These are phyloP conservation scores for Lepisosteus oculatus DNA, from an alignment of 2,113 vertebrate species.

Conservation along the genomic window DNA sequence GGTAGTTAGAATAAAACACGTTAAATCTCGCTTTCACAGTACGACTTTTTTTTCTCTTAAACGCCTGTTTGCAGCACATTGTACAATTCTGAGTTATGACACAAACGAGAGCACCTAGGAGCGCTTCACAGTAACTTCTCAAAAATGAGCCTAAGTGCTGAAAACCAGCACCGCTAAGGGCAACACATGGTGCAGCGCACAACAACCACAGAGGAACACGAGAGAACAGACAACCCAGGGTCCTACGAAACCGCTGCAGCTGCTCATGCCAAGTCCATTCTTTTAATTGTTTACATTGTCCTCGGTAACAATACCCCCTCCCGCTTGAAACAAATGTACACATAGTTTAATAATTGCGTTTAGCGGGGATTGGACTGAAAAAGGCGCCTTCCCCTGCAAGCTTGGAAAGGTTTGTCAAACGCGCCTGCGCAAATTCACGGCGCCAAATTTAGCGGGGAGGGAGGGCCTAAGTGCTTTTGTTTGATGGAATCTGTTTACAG, in stretches of 20 bases:
- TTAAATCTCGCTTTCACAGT: too few relatives aligned
- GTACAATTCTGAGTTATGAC: too few relatives aligned
- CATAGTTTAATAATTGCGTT: slow-evolving; percentile 29
- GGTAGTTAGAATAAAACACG: too few relatives aligned
- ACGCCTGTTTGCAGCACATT: too few relatives aligned
- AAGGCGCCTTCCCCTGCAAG: slow-evolving; percentile 56
- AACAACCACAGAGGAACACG: too few relatives aligned
- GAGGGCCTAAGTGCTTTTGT: slow-evolving; percentile 78
- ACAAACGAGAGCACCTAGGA: too few relatives aligned
- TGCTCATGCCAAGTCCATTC: slow-evolving; percentile 30
- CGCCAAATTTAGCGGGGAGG: slow-evolving; percentile 86
- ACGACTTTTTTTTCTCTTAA: too few relatives aligned
- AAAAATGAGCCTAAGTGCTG: too few relatives aligned
- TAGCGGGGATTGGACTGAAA: slow-evolving; percentile 57
- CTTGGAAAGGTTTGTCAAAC: slow-evolving; percentile 25
- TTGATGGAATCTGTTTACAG: slow-evolving; percentile 84
- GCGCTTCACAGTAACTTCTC: too few relatives aligned
- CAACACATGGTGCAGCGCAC: too few relatives aligned
- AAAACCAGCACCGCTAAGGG: too few relatives aligned
- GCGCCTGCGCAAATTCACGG: slow-evolving; percentile 74
- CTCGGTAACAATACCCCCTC: slow-evolving; percentile 26
- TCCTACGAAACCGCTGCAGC: slow-evolving; percentile 3
- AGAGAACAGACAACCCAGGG: too few relatives aligned
- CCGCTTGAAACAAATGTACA: slow-evolving; percentile 36
- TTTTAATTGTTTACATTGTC: slow-evolving; percentile 39